Evolutionary conservation across 2,888 invertebrate genomes (phyloP).

Genomic region (Tipula confusa): DNA sequence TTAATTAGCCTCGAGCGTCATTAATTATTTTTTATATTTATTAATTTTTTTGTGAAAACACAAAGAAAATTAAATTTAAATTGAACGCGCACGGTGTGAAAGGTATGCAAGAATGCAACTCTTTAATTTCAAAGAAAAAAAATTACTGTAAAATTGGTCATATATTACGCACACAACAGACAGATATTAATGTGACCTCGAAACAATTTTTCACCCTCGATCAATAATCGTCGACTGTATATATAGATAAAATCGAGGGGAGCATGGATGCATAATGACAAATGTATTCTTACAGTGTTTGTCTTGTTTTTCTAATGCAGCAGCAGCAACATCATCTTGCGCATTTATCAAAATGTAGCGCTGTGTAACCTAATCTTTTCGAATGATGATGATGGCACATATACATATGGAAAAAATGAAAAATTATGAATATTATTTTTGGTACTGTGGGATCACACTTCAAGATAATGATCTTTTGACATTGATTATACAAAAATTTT

Average conservation of each 20-base stretch:
- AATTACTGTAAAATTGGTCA: background rate
- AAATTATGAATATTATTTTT: constrained; percentile 25
- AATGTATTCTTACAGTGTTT: background rate
- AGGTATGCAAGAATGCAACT: too few relatives aligned
- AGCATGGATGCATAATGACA: background rate
- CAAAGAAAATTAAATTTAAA: too few relatives aligned
- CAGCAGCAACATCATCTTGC: constrained; percentile 1
- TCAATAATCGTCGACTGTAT: background rate
- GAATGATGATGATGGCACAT: background rate
- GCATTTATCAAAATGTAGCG: background rate
- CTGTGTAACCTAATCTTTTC: background rate
- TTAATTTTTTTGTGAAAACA: background rate
- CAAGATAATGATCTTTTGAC: constrained; percentile 20
- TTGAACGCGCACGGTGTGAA: too few relatives aligned
- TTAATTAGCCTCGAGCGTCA: background rate
- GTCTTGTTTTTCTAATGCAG: background rate
- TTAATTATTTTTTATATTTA: background rate
- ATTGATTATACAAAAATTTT: background rate
- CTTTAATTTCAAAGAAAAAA: too few relatives aligned
- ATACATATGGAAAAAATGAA: background rate
- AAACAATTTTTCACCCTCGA: background rate
- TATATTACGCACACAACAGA: background rate
- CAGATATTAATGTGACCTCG: background rate
- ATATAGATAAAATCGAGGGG: background rate
- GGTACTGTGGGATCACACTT: background rate